Conservation (phyloP, 2,888 invertebrate species). For the Ophonus ardosiacus region DNA sequence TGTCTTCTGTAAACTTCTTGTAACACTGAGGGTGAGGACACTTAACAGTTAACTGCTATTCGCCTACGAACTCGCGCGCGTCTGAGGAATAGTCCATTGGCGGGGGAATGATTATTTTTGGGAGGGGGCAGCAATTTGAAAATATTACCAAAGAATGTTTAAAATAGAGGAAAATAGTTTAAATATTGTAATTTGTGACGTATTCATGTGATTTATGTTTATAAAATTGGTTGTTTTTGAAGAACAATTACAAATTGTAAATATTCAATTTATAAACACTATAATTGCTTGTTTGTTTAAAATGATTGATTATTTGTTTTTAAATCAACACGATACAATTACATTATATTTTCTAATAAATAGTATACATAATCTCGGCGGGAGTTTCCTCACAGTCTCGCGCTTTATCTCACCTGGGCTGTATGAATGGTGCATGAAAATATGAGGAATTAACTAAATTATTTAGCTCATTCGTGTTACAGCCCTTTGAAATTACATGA, state of each 20-base stretch:
- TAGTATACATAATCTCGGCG: too few relatives aligned
- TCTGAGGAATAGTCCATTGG: conserved; percentile 17
- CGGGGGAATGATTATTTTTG: neutral
- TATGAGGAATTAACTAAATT: too few relatives aligned
- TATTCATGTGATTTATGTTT: neutral
- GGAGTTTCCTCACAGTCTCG: too few relatives aligned
- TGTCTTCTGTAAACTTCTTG: conserved; percentile 33
- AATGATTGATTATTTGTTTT: too few relatives aligned
- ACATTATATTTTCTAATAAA: too few relatives aligned
- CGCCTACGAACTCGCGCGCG: conserved; percentile 17
- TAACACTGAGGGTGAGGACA: conserved; percentile 21
- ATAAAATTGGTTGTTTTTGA: neutral
- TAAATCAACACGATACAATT: too few relatives aligned
- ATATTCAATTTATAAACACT: neutral
- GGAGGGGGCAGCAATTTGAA: conserved; percentile 1
- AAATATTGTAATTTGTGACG: too few relatives aligned
- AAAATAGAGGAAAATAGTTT: neutral
- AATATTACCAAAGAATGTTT: neutral
- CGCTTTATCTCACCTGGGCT: too few relatives aligned
- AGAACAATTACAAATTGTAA: neutral
- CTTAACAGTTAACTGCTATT: conserved; percentile 37
- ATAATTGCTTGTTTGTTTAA: neutral
- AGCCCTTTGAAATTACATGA: too few relatives aligned
- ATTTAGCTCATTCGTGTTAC: too few relatives aligned
- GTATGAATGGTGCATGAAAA: too few relatives aligned